Evolutionary conservation across 1,140 invertebrate genomes (phyloP), one percentile per base, ranked within the genome.

Genomic region (Muscidifurax raptorellus): DNA sequence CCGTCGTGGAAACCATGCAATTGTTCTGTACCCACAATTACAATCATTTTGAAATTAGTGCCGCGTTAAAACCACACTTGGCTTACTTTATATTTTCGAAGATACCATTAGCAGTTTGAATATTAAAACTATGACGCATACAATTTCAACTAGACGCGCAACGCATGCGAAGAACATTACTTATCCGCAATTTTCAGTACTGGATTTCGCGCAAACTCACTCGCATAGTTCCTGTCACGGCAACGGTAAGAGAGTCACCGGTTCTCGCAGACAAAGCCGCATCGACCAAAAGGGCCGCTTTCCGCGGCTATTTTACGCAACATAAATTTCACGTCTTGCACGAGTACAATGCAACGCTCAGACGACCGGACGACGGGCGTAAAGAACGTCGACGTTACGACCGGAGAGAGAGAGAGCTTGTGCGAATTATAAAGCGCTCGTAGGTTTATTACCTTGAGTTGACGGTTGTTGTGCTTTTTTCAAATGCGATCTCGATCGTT

Each of bases 291-390:
- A 44, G 66, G 52, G 59, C 44, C n/a, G 27, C 25, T 36, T 52
- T 59, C 71, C 40, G 66, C 64, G 67, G 80, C 27, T 71, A 47
- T 81, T 89, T 89, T 86, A 89, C 88, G 88, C 83, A 86, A 86
- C 88, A 87, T 89, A 88, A 89, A 89, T 82, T 89, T 85, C 75
- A 67, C 72, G 80, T 82, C 40, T 71, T 32, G 80, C 80, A 12
- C 67, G 67, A 28, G 67, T 30, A 59, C 52, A 59, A 59, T 69
- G 67, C 67, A 69, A 10, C 12, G 5, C 25, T n/a, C n/a, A 28
- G 67, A 69, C 67, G 67, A 30, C 67, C 67, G 67, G 67, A 69
- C 67, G 52, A 18, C 52, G 52, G 67, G 27, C 67, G 67, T 69
- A 69, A 69, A 69, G 25, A 13, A 27, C 67, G 25, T 28, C 13